Percentiles rank a stretch among this genome's conserved stretches.
Conservation (phyloP, 2,113 vertebrate species). For the Holacanthus passer region DNA sequence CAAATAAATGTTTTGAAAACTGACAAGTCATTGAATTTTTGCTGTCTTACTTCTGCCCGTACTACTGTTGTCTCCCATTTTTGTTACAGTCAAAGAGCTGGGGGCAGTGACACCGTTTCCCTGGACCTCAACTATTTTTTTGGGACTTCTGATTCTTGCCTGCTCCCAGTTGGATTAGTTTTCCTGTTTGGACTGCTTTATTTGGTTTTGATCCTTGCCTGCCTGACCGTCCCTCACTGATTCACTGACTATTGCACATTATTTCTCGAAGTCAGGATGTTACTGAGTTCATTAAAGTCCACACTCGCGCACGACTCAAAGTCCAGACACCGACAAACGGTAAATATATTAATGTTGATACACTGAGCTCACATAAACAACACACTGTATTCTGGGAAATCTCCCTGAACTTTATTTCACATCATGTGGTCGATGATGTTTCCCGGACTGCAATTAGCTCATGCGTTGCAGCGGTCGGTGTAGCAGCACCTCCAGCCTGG, state of each 20-base stretch:
- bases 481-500: slow-evolving; percentile 76
- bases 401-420: neutral
- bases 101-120: too few species aligned
- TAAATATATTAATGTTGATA: neutral
- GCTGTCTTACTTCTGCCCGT: too few species aligned
- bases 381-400: slow-evolving; percentile 24
- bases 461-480: slow-evolving; percentile 70
- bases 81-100: too few species aligned
- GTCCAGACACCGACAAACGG: neutral
- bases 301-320: neutral
- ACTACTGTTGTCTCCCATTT: too few species aligned
- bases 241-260: neutral
- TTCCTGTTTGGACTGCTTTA: too few species aligned
- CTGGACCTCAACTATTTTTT: too few species aligned
- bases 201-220: too few species aligned
- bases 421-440: neutral
- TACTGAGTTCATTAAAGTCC: neutral
- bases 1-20: slow-evolving; percentile 82
- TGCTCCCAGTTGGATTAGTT: too few species aligned
- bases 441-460: slow-evolving; percentile 17
- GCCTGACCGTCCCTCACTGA: too few species aligned
- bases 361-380: neutral
- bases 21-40: neutral
- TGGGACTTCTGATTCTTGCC: too few species aligned
- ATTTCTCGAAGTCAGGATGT: neutral